These are phyloP conservation scores for Cyanoderma ruficeps DNA, from an alignment of 2,113 vertebrate genomes.

Conservation along the genomic window DNA sequence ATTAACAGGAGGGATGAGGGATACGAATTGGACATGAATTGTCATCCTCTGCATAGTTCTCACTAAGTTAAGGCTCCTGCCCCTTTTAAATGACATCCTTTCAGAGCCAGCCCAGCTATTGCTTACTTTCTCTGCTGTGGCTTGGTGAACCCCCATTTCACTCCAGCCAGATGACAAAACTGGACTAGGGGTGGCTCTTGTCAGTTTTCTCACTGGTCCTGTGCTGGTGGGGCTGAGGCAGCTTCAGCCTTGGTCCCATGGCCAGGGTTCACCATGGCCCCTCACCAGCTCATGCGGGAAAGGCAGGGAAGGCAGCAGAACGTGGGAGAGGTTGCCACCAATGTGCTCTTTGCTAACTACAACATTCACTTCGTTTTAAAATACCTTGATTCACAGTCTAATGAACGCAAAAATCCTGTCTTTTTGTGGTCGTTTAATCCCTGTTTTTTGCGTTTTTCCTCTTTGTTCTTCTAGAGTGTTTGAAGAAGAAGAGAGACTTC, in stretches of 20 bases:
- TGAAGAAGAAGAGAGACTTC: constrained; percentile 42
- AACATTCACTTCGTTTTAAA: not conserved
- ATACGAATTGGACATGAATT: rapidly evolving
- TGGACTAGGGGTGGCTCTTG: not conserved
- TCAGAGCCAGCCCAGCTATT: not conserved
- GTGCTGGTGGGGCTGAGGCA: not conserved
- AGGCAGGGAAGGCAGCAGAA: not conserved
- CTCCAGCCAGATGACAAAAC: not conserved
- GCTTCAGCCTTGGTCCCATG: not conserved
- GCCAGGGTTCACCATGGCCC: not conserved
- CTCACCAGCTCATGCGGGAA: not conserved
- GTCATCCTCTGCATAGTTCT: not conserved
- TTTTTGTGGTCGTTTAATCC: not conserved
- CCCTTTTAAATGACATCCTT: not conserved
- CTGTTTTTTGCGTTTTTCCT: not conserved
- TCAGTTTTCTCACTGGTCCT: not conserved
- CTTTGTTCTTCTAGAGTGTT: constrained; percentile 56
- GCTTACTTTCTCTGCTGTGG: not conserved
- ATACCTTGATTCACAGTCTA: not conserved
- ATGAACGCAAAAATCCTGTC: not conserved
- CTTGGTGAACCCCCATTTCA: not conserved
- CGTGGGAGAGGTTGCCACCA: not conserved
- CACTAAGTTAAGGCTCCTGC: not conserved
- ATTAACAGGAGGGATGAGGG: not conserved
- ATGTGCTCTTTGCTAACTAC: not conserved